These are phyloP conservation scores for Graphium colonna DNA, from an alignment of 2,888 invertebrate species.

Conservation along the genomic window DNA sequence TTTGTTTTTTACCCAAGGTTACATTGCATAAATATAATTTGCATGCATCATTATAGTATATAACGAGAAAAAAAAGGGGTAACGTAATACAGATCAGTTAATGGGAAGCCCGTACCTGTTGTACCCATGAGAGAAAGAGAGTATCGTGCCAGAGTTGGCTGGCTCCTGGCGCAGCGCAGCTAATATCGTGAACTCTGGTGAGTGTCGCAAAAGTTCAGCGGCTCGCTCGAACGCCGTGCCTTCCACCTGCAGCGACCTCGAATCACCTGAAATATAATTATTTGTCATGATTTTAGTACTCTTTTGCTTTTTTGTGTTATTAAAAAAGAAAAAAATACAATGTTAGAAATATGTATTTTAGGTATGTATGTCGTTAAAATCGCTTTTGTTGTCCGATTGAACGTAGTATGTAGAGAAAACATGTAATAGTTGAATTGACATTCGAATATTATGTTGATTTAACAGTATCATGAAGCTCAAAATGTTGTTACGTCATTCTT, in stretches of 20 bases:
- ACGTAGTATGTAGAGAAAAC: not conserved
- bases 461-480: too few species aligned
- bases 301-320: too few species aligned
- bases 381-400: not conserved
- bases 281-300: too few species aligned
- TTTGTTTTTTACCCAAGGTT: not conserved
- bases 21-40: not conserved
- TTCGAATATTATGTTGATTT: not conserved
- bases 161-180: constrained; percentile 89
- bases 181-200: constrained; percentile 89
- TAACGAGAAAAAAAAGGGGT: not conserved
- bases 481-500: not conserved
- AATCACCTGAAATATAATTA: constrained; percentile 78
- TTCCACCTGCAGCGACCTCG: constrained; percentile 86
- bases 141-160: constrained; percentile 89
- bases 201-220: constrained; percentile 83
- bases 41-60: not conserved
- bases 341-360: too few species aligned
- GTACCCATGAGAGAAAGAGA: constrained; percentile 90
- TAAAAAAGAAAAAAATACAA: too few species aligned
- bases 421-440: not conserved
- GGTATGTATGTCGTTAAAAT: too few species aligned
- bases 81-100: not conserved
- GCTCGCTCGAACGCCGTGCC: constrained; percentile 84
- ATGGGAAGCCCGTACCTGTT: constrained; percentile 80